Base-by-base conservation (phyloP, 2,888 invertebrate species). In the Neuroscelio doddi region DNA sequence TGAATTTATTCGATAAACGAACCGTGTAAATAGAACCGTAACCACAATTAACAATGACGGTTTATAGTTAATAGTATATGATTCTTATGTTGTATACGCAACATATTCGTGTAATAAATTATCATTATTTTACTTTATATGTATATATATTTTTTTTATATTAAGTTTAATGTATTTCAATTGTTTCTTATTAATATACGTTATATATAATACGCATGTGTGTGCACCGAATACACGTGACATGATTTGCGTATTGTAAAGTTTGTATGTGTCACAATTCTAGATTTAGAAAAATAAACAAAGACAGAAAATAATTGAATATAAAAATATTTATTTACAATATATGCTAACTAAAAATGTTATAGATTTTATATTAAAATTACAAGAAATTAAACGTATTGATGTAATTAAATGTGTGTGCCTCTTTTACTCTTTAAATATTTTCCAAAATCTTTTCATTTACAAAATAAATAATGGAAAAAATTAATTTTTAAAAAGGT, bases 11-110 rank as follows among this genome's bases (percentile, higher is more conserved):
- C 72, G 64, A 67, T 77, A 75, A 70, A 75, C 72, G 76, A 77
- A 77, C 70, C 65, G 74, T 80, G 78, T 79, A 77, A 77, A 78
- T 75, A 77, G 74, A 78, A 74, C 69, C 69, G 77, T 70, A 79
- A 78, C 72, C 73, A 78, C 80, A 73, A 75, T 76, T 78, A 80
- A 80, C 79, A 81, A 80, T 76, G 72, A 78, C 69, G 66, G 72
- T 73, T 71, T 76, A 72, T 75, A 73, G 67, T 69, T 58, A 55
- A 41, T 36, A 34, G 30, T 27, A 41, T 41, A 41, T 39, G 46
- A 32, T 45, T 41, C 46, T 62, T 57, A 66, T 62, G 42, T 57
- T 64, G 44, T 65, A 52, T 71, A 70, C 24, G 47, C 59, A 50
- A 69, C 62, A 68, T 66, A 71, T 64, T 68, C 53, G 41, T 49